phyloP scores from a whole-genome alignment of 2,113 vertebrate species.

The Labrus mixtus region DNA sequence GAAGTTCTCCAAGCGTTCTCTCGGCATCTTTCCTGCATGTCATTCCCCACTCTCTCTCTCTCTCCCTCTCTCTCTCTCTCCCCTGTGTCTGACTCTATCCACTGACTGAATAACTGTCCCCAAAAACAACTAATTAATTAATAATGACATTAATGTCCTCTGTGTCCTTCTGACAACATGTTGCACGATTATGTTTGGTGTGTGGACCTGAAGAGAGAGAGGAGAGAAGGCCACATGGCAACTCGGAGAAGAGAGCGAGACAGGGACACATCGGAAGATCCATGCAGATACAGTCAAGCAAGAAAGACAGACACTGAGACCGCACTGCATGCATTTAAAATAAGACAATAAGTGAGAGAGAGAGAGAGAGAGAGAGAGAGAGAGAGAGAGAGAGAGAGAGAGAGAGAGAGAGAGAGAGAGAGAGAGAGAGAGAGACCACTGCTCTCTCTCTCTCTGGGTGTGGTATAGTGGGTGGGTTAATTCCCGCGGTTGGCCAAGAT shows the following conservation, averaged over 20 bases:
- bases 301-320: slow-evolving; percentile 23
- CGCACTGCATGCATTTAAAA: slow-evolving; percentile 40
- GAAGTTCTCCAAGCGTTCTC: too few relatives aligned
- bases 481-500: slow-evolving; percentile 72
- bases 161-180: too few relatives aligned
- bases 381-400: slow-evolving; percentile 24
- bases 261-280: background rate
- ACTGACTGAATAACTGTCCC: too few relatives aligned
- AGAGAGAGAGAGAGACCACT: slow-evolving; percentile 24
- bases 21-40: too few relatives aligned
- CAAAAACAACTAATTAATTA: too few relatives aligned
- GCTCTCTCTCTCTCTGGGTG: slow-evolving; percentile 66
- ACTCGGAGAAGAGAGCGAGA: background rate
- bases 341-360: slow-evolving; percentile 37
- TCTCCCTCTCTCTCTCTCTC: too few relatives aligned
- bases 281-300: background rate
- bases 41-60: too few relatives aligned
- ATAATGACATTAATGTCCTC: too few relatives aligned
- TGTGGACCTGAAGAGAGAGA: background rate
- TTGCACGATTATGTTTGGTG: too few relatives aligned
- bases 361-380: slow-evolving; percentile 13
- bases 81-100: too few relatives aligned
- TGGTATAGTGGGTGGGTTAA: slow-evolving; percentile 80
- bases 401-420: slow-evolving; percentile 13
- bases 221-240: background rate